These are phyloP conservation scores for Holothuria leucospilota DNA, from an alignment of 53 echinoderm and acorn worm species.

Conservation along the genomic window DNA sequence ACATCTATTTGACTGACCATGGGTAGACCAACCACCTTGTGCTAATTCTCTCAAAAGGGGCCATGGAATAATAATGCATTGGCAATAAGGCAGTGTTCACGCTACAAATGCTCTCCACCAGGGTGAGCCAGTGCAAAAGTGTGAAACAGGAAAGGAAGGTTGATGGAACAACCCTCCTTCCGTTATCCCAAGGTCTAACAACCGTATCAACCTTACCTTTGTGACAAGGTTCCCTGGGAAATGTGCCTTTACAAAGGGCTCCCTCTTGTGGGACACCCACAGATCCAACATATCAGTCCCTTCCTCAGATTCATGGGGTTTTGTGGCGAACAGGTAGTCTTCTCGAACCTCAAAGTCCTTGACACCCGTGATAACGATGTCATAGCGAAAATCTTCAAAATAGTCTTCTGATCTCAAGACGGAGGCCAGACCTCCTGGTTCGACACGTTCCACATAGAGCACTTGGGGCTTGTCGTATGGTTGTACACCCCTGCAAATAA, in stretches of 20 bases:
- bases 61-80: too few relatives aligned
- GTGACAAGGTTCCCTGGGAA: conserved; percentile 68
- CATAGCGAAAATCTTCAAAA: conserved; percentile 62
- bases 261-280: conserved; percentile 82
- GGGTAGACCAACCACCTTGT: too few relatives aligned
- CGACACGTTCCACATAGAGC: conserved; percentile 81
- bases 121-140: too few relatives aligned
- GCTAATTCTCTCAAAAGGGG: too few relatives aligned
- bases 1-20: too few relatives aligned
- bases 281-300: conserved; percentile 56
- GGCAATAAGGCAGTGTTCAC: too few relatives aligned
- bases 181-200: too few relatives aligned
- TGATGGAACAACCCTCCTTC: too few relatives aligned
- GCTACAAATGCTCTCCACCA: too few relatives aligned
- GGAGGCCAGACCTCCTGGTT: conserved; percentile 55
- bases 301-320: neutral
- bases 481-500: conserved; percentile 73
- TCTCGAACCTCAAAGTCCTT: conserved; percentile 90
- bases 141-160: too few relatives aligned
- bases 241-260: conserved; percentile 53
- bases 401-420: conserved; percentile 89
- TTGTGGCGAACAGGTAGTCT: conserved; percentile 92
- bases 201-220: conserved; percentile 56
- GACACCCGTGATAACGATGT: conserved; percentile 61
- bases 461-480: conserved; percentile 74